Evolutionary conservation across 2,888 invertebrate genomes (phyloP).

Genomic region (Ennomos erosarius): DNA sequence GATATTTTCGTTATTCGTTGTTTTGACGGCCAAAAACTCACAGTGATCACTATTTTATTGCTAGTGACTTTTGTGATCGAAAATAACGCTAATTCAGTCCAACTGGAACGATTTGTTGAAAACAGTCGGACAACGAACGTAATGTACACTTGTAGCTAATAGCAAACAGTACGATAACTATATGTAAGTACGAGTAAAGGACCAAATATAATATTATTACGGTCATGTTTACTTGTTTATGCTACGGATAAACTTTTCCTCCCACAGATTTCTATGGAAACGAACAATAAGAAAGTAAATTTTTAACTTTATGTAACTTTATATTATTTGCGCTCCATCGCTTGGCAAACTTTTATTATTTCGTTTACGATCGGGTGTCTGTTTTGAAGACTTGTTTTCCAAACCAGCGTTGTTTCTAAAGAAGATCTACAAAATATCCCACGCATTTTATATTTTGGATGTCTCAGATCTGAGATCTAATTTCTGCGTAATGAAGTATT

Average conservation of each 20-base stretch:
- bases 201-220: background rate
- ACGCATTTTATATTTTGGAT: slow-evolving; percentile 6
- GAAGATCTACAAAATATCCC: slow-evolving; percentile 17
- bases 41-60: no score
- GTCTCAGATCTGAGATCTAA: slow-evolving; percentile 9
- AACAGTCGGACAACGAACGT: no score
- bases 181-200: background rate
- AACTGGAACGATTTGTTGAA: no score
- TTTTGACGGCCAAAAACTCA: no score
- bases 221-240: slow-evolving; percentile 5
- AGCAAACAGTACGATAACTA: no score
- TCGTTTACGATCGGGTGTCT: slow-evolving; percentile 24
- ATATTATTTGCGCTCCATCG: slow-evolving; percentile 22
- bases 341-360: slow-evolving; percentile 24
- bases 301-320: slow-evolving; percentile 22
- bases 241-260: slow-evolving; percentile 3
- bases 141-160: no score
- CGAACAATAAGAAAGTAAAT: slow-evolving; percentile 13
- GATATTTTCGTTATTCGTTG: no score
- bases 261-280: slow-evolving; percentile 12
- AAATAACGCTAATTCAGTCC: no score
- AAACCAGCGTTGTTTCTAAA: slow-evolving; percentile 11
- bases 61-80: no score
- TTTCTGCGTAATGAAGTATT: slow-evolving; percentile 1
- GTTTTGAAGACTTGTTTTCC: slow-evolving; percentile 23